Conservation (phyloP, 2,888 invertebrate genomes). For the Diadromus collaris region DNA sequence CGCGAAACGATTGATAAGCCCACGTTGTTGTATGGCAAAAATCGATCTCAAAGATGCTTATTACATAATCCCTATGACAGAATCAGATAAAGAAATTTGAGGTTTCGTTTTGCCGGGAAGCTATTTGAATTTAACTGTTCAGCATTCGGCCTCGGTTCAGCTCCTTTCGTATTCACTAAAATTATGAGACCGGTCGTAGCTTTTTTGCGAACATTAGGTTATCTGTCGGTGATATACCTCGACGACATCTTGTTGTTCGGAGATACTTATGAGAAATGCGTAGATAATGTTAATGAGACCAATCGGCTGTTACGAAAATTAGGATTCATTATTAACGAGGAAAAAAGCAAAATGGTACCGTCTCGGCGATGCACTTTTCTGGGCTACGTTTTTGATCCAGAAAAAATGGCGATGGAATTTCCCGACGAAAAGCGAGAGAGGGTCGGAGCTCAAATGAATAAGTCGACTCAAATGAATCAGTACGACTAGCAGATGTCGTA, state of each 20-base stretch:
- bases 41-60: conserved; percentile 57
- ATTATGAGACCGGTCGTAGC: conserved; percentile 33
- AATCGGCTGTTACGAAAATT: conserved; percentile 16
- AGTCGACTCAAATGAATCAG: too few species aligned
- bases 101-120: conserved; percentile 45
- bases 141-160: conserved; percentile 41
- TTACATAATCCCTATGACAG: conserved; percentile 49
- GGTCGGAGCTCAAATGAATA: conserved; percentile 9
- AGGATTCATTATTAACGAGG: conserved; percentile 48
- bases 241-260: conserved; percentile 43
- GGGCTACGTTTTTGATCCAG: conserved; percentile 42
- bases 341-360: conserved; percentile 39
- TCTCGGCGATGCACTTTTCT: conserved; percentile 24
- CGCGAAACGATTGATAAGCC: conserved; percentile 39
- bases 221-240: conserved; percentile 39
- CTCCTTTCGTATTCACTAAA: conserved; percentile 52
- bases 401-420: conserved; percentile 47
- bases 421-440: conserved; percentile 36
- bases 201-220: conserved; percentile 30
- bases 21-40: conserved; percentile 43
- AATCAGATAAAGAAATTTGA: conserved; percentile 45
- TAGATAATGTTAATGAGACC: conserved; percentile 5
- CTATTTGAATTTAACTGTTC: conserved; percentile 50
- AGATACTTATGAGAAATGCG: conserved; percentile 5
- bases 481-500: conserved; percentile 20